Conservation (phyloP, 2,888 invertebrate species). For the Cosmia trapezina region DNA sequence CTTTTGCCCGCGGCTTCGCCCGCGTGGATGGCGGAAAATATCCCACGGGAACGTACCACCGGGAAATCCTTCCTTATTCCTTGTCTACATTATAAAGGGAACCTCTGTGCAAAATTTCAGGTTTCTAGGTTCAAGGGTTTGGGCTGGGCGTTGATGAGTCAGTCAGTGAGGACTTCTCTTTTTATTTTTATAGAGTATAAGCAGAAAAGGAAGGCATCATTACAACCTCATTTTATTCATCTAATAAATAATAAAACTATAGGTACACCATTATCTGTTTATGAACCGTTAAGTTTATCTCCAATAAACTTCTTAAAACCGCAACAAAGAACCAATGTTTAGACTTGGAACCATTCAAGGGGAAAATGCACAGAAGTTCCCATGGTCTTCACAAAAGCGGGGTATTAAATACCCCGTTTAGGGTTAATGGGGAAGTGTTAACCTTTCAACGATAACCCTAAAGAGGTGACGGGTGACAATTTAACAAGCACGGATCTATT, state of each 20-base stretch:
- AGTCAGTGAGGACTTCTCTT: too few relatives aligned
- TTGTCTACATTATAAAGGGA: too few relatives aligned
- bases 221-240: conserved; percentile 44
- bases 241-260: conserved; percentile 59
- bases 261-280: conserved; percentile 59
- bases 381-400: conserved; percentile 74
- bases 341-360: conserved; percentile 80
- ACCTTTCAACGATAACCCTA: conserved; percentile 73
- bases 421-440: conserved; percentile 80
- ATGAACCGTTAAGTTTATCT: conserved; percentile 69
- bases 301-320: conserved; percentile 72
- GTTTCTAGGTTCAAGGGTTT: too few relatives aligned
- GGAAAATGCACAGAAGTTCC: conserved; percentile 84
- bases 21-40: too few relatives aligned
- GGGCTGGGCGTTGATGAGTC: too few relatives aligned
- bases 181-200: too few relatives aligned
- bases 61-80: too few relatives aligned
- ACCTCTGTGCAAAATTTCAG: too few relatives aligned
- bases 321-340: conserved; percentile 83
- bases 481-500: conserved; percentile 72
- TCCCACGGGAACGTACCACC: too few relatives aligned
- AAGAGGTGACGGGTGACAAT: conserved; percentile 78
- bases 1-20: too few relatives aligned
- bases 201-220: conserved; percentile 34
- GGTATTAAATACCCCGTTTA: conserved; percentile 73